Evolutionary conservation across 2,888 invertebrate species (phyloP), one percentile per base, ranked within the genome.

Genomic region (Amiota mariae): DNA sequence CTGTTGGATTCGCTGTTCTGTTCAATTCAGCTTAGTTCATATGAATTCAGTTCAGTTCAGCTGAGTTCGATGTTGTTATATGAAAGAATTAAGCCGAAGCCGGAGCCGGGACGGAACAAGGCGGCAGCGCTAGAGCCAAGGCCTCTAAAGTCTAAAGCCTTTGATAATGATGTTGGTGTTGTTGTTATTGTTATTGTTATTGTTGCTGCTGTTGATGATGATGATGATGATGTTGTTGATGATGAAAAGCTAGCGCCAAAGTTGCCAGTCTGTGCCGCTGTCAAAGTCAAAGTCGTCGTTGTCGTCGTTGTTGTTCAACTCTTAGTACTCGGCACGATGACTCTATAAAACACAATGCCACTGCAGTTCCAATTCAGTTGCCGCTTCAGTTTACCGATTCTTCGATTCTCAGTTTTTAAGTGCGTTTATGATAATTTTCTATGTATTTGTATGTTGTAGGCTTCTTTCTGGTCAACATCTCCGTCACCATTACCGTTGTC

Each of bases 241-340:
- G 36, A 36, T 36, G 36, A 2, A 36, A 36, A 36, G 46, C 24
- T 54, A 54, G 18, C 51, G 66, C 48, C 47, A 49, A 66, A 66
- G 8, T 59, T 54, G n/a, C 8, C 54, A 15, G 54, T 13, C 2
- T 78, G 82, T 80, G 80, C 85, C 81, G 77, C 79, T 79, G 76
- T 76, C 85, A 77, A 78, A 78, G 78, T 85, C 80, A 80, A 79
- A 81, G 79, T 83, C 78, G 75, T 59, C 24, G 79, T 83, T 77
- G 75, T 59, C 24, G 73, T 57, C 68, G 73, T 72, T 72, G 73
- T 73, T 75, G 36, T 36, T 36, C 36, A 36, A 36, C 36, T 59
- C 71, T 49, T 71, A 75, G 74, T 74, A 74, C 59, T 59, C 59
- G 11, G 59, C 59, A 18, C 57, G 11, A 24, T 54, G 13, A 15